phyloP scores from a whole-genome alignment of 1,140 invertebrate genomes.

The Brachionus manjavacas region DNA sequence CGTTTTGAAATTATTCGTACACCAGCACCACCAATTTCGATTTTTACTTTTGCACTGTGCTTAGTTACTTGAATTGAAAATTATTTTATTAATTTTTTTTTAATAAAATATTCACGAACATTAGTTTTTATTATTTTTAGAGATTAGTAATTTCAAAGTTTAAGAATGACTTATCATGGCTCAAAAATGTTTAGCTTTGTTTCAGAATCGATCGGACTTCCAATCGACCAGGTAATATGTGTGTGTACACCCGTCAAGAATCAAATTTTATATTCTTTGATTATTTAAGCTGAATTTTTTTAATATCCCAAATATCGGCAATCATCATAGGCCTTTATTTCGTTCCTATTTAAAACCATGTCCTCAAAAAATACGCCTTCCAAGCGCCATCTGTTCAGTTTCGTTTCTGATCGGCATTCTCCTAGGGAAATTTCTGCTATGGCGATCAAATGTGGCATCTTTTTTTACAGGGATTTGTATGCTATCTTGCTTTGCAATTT shows the following conservation, averaged over 20 bases:
- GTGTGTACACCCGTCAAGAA: no score
- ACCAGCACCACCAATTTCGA: not conserved
- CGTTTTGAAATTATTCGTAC: not conserved
- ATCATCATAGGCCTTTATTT: not conserved
- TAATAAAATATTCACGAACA: not conserved
- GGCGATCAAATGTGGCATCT: constrained; percentile 49
- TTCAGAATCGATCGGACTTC: not conserved
- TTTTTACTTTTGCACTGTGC: not conserved
- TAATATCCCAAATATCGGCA: constrained; percentile 18
- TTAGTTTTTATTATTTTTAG: not conserved
- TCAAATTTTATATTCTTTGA: no score
- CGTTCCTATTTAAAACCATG: constrained; percentile 26
- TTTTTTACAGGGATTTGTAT: constrained; percentile 47
- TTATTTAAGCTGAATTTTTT: constrained; percentile 30
- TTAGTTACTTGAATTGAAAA: not conserved
- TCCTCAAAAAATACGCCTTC: constrained; percentile 12
- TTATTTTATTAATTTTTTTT: not conserved
- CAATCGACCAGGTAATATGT: constrained; percentile 17
- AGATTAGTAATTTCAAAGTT: not conserved
- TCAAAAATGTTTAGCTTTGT: constrained; percentile 33
- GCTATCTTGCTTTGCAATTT: constrained; percentile 48
- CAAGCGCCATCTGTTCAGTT: constrained; percentile 3
- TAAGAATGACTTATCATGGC: constrained; percentile 10
- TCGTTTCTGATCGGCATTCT: constrained; percentile 1
- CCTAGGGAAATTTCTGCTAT: constrained; percentile 35